Percentiles rank a stretch among this genome's conserved stretches.
These are phyloP conservation scores for Palloptera scutellata DNA, from an alignment of 2,888 invertebrate genomes.

Conservation along the genomic window DNA sequence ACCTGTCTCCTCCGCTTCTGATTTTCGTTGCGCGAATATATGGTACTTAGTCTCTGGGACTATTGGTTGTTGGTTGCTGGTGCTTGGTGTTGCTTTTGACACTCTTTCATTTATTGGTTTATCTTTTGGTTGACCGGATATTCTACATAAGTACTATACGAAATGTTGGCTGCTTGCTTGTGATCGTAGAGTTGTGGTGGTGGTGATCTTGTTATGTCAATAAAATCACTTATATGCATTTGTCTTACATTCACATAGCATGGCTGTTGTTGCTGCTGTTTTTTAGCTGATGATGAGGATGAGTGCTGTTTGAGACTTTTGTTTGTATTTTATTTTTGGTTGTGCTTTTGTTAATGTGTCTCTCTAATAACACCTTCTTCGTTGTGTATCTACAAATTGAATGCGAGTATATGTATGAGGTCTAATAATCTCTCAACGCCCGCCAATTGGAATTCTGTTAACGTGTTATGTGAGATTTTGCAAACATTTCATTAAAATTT, in stretches of 20 bases:
- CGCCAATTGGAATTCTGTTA: neutral
- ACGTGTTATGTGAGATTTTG: slow-evolving; percentile 20
- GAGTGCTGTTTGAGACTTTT: neutral
- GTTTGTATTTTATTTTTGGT: too few relatives aligned
- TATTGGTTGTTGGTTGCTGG: too few relatives aligned
- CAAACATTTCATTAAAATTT: slow-evolving; percentile 15
- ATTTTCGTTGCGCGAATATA: neutral
- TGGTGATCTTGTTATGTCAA: slow-evolving; percentile 30
- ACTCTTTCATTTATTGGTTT: slow-evolving; percentile 4
- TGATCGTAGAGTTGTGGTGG: too few relatives aligned
- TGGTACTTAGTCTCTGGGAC: neutral
- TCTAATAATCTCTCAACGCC: too few relatives aligned
- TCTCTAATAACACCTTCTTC: slow-evolving; percentile 20
- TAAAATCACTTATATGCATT: slow-evolving; percentile 15
- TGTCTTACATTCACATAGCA: neutral
- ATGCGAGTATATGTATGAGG: too few relatives aligned
- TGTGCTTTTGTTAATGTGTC: slow-evolving; percentile 14
- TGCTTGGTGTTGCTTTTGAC: slow-evolving; percentile 11
- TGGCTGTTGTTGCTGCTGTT: neutral
- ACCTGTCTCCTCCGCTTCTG: neutral
- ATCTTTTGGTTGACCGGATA: slow-evolving; percentile 25
- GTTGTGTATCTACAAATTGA: too few relatives aligned
- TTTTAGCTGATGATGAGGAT: neutral
- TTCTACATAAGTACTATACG: too few relatives aligned
- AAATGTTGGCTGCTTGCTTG: neutral